Percentiles rank a stretch among this genome's conserved stretches.
These are phyloP conservation scores for Toxotes jaculatrix DNA, from an alignment of 2,113 vertebrate species.

Conservation along the genomic window DNA sequence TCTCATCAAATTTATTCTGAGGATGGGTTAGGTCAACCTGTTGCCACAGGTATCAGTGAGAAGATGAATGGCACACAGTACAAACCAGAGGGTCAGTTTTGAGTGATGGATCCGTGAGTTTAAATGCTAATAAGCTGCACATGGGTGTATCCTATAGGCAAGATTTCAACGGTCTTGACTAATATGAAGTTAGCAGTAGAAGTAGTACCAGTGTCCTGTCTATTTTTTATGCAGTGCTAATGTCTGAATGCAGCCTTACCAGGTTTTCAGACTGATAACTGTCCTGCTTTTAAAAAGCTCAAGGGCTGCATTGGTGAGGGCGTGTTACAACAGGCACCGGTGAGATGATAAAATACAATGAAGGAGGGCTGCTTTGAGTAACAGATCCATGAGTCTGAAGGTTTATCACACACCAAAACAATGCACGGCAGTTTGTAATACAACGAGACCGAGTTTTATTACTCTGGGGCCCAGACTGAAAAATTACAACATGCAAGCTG, in stretches of 20 bases:
- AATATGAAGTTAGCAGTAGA: neutral
- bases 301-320: neutral
- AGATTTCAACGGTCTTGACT: neutral
- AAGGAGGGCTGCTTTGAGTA: neutral
- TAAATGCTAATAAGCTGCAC: neutral
- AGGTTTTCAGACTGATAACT: neutral
- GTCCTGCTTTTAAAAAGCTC: neutral
- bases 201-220: neutral
- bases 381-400: neutral
- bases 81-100: neutral
- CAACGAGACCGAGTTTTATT: neutral
- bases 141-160: neutral
- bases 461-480: neutral
- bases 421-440: neutral
- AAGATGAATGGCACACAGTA: neutral
- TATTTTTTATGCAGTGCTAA: neutral
- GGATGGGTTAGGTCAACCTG: no score
- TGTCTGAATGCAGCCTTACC: neutral
- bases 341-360: neutral
- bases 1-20: neutral
- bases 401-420: neutral
- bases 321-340: neutral
- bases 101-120: no score
- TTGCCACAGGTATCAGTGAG: neutral
- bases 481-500: neutral